Evolutionary conservation across 2,888 invertebrate species (phyloP), one percentile per base, ranked within the genome.

Genomic region (Drosophila paranaensis): DNA sequence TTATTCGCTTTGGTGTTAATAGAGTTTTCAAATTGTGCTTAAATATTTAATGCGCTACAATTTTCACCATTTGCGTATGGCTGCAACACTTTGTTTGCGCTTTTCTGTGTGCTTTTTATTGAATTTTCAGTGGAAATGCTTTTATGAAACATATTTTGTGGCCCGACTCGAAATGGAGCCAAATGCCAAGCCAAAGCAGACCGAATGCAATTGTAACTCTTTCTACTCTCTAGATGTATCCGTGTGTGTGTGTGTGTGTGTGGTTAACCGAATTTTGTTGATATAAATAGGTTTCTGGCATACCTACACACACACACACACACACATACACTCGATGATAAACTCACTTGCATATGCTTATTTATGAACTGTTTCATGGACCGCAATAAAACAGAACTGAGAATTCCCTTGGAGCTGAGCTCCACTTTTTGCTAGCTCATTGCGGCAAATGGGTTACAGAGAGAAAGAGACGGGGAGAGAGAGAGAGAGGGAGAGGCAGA

Each of bases 291-390:
- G 53, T 40, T 76, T 61, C 71, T 68, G 67, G 40, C 33, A 42
- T 54, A 14, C 20, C 43, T 42, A 51, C 57, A 39, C 45, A 58
- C 30, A 51, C 50, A 58, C 35, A 66, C 54, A 57, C 40, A 46
- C 61, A 56, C 30, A 30, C 30, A 30, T 30, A 30, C 53, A 57
- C 43, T 60, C 57, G 16, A 33, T 56, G 16, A 39, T 35, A 53
- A 16, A 50, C 62, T 56, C 61, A 43, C 48, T 43, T 55, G 20
- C 72, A 71, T 62, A 63, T 74, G 78, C 71, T 88, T 84, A 82
- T 88, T 85, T 84, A 88, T 88, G 82, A 84, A 88, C 84, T 80
- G 71, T 71, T 82, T 69, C 40, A 74, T 74, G 71, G 68, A 78
- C 88, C 82, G 88, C 88, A 84, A 82, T 84, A 84, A 88, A 84